Evolutionary conservation across 2,888 invertebrate genomes (phyloP), one percentile per base, ranked within the genome.

Genomic region (Tortrix viridana): DNA sequence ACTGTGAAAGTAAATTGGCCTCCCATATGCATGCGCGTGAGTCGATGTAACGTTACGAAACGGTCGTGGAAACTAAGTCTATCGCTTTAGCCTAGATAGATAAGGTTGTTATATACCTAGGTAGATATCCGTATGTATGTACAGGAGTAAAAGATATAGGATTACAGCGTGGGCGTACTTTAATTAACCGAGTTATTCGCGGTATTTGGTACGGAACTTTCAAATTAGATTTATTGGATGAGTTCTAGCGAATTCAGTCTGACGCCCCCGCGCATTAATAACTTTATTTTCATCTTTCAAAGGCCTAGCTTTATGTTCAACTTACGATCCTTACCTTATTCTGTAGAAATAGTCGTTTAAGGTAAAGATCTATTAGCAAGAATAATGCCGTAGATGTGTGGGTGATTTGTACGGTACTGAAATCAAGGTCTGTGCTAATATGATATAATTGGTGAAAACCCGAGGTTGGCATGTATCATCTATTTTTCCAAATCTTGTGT

Each of bases 1-100:
- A 67, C 64, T 58, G 77, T 72, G 77, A 80, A 79, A 79, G 79
- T 74, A 69, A 72, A 73, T 68, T 60, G 48, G 54, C 65, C 64
- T 55, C 46, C 60, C 49, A 44, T 38, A 57, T 53, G 52, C 26
- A 32, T 47, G 49, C 54, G 54, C 54, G 20, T 32, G 47, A 32
- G 56, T 54, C 37, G 20, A 52, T 20, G 22, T 41, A 48, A 23
- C 37, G 53, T 63, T 63, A 48, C 57, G 52, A 57, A 57, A 62
- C 57, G 5, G 16, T 43, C 43, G n/a, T 50, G 38, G 20, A 26
- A 52, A 19, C 26, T 26, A 19, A 54, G 44, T 52, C 14, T 62
- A 62, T 63, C 57, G 50, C 43, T 49, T 52, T 63, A 63, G 37
- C 63, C 63, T 20, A 63, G 41, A 63, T 63, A 63, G 63, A 63